Conservation (phyloP, 2,113 vertebrate genomes). For the Neogobius melanostomus region DNA sequence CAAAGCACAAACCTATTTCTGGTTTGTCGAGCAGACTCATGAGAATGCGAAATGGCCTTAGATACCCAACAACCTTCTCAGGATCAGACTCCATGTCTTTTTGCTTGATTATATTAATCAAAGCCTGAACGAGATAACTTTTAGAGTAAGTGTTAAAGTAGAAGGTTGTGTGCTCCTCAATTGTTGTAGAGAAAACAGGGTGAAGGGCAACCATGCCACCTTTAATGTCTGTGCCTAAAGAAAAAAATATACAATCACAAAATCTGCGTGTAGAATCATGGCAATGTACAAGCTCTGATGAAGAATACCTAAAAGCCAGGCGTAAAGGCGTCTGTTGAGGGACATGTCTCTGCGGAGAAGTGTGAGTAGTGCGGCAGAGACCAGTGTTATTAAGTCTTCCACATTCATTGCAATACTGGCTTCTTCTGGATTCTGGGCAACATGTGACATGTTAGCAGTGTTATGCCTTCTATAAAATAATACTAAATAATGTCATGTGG, state of each 20-base stretch:
- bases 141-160: constrained; percentile 93
- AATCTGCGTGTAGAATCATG: neutral
- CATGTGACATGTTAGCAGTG: constrained; percentile 18
- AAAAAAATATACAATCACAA: neutral
- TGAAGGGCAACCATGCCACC: constrained; percentile 83
- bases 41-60: constrained; percentile 92
- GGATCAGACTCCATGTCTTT: constrained; percentile 74
- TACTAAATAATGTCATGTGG: neutral
- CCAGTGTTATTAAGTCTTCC: constrained; percentile 80
- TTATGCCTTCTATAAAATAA: neutral
- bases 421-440: constrained; percentile 76
- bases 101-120: constrained; percentile 88
- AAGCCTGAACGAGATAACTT: constrained; percentile 88
- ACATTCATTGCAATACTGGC: constrained; percentile 72
- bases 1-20: constrained; percentile 84
- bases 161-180: constrained; percentile 82
- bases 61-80: constrained; percentile 81
- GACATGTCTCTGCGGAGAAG: constrained; percentile 97
- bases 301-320: constrained; percentile 89
- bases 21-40: constrained; percentile 94
- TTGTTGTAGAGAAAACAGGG: constrained; percentile 68
- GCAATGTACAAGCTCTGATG: neutral
- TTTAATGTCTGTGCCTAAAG: constrained; percentile 89
- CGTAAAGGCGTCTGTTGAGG: constrained; percentile 92
- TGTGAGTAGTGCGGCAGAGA: constrained; percentile 86